Evolutionary conservation across 1,140 invertebrate genomes (phyloP).

Genomic region (Bacillus rossius): DNA sequence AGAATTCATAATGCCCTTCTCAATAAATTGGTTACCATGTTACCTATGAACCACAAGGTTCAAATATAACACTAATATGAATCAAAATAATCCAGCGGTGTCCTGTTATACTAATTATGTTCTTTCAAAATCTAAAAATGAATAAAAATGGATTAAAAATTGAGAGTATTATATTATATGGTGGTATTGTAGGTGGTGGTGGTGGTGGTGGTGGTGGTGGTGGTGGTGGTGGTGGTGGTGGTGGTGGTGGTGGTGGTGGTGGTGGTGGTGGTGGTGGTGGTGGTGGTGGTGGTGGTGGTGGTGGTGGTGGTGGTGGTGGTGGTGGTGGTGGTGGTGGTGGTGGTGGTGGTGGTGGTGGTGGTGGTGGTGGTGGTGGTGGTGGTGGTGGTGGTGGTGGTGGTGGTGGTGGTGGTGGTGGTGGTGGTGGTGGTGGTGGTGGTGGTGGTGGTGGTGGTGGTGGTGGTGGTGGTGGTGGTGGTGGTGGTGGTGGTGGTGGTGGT

Average conservation of each 20-base stretch:
- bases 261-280: background rate
- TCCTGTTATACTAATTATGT: too few species aligned
- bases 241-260: constrained; percentile 1
- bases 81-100: too few species aligned
- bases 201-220: background rate
- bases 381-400: background rate
- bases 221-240: constrained; percentile 1
- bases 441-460: background rate
- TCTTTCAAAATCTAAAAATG: too few species aligned
- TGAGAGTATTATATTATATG: background rate
- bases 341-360: constrained; percentile 1
- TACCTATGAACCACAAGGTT: too few species aligned
- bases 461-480: constrained; percentile 1
- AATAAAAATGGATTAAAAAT: too few species aligned
- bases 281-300: constrained; percentile 1
- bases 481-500: constrained; percentile 1
- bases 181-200: background rate
- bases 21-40: too few species aligned
- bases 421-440: constrained; percentile 1
- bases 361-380: constrained; percentile 1
- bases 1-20: too few species aligned
- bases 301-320: constrained; percentile 1
- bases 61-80: too few species aligned
- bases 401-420: constrained; percentile 1
- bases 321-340: background rate